These are phyloP conservation scores for Corythornis cristatus DNA, from an alignment of 2,113 vertebrate species.

Conservation along the genomic window DNA sequence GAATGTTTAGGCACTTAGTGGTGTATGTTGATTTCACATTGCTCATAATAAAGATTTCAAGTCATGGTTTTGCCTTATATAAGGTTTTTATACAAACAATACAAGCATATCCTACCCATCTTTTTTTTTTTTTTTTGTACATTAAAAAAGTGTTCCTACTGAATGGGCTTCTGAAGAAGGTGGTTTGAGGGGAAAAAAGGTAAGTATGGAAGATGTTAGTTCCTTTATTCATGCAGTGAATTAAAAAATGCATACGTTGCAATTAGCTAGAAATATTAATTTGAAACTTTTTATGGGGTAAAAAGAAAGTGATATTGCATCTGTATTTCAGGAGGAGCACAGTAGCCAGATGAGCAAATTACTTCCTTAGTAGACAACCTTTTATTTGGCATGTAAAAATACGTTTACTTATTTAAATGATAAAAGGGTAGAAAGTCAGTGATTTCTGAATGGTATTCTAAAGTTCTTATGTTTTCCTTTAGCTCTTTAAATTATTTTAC, in stretches of 20 bases:
- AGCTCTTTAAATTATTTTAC: neutral
- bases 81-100: neutral
- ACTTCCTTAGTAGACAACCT: neutral
- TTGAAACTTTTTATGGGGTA: neutral
- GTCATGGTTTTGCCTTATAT: neutral
- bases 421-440: neutral
- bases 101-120: neutral
- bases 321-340: neutral
- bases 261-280: neutral
- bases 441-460: neutral
- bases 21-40: neutral
- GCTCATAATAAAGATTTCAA: neutral
- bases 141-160: neutral
- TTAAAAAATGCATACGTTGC: neutral
- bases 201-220: neutral
- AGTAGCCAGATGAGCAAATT: neutral
- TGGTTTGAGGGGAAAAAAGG: neutral
- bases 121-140: neutral
- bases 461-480: neutral
- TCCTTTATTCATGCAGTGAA: neutral
- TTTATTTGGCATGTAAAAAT: neutral
- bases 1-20: neutral
- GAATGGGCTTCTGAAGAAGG: neutral
- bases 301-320: neutral
- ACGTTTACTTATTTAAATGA: neutral